These are phyloP conservation scores for Pangasius larnaudii DNA, from an alignment of 2,797 vertebrate genomes.

Conservation along the genomic window DNA sequence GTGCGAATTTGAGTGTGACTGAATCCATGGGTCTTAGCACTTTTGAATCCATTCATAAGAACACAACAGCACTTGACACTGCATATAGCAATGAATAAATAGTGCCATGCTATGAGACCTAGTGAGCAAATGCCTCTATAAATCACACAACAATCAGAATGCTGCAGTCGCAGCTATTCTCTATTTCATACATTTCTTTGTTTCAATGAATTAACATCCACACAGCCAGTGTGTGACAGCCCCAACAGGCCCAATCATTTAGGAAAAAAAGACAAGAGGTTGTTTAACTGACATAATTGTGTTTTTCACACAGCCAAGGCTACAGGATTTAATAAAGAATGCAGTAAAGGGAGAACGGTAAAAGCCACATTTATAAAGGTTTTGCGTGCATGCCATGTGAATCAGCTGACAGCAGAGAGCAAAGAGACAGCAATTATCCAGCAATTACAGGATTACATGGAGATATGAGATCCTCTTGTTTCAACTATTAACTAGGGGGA, in stretches of 20 bases:
- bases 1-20: background rate
- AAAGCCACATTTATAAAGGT: slow-evolving; percentile 52
- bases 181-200: slow-evolving; percentile 16
- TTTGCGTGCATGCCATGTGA: slow-evolving; percentile 10
- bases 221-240: slow-evolving; percentile 25
- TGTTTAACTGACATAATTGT: slow-evolving; percentile 65
- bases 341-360: slow-evolving; percentile 58
- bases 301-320: slow-evolving; percentile 59
- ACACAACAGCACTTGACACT: slow-evolving; percentile 20
- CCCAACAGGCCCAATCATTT: slow-evolving; percentile 41
- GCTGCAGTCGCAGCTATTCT: slow-evolving; percentile 55
- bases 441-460: slow-evolving; percentile 34
- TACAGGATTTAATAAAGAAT: slow-evolving; percentile 64
- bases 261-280: slow-evolving; percentile 54
- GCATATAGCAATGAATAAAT: slow-evolving; percentile 31
- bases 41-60: slow-evolving; percentile 38
- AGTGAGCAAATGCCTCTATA: slow-evolving; percentile 40
- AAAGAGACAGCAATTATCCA: slow-evolving; percentile 39
- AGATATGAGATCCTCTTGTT: slow-evolving; percentile 10
- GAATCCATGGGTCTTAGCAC: slow-evolving; percentile 16
- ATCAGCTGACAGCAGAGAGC: slow-evolving; percentile 22
- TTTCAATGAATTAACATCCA: slow-evolving; percentile 47
- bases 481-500: background rate
- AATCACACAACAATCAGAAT: slow-evolving; percentile 38
- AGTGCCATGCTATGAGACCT: slow-evolving; percentile 21